Base-by-base conservation (phyloP, 2,888 invertebrate genomes). In the Drosophila affinis region DNA sequence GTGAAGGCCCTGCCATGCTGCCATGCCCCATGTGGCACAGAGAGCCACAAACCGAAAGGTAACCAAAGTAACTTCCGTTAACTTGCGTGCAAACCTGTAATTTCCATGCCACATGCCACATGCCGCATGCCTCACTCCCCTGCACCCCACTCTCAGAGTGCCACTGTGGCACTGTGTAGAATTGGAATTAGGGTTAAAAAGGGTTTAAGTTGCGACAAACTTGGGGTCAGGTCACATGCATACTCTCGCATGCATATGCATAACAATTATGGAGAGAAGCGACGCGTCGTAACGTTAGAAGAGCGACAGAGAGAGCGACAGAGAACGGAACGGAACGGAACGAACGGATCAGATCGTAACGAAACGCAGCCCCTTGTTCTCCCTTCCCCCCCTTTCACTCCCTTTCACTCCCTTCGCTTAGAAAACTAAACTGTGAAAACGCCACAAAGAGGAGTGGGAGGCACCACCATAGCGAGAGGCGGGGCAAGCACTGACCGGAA, bases 361-460 rank as follows among this genome's bases (percentile, higher is more conserved):
- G 39, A 39, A 67, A 62, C 53, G 62, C 52, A 58, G 56, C 49
- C 18, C 45, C 21, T 24, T 29, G 2, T 7, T 29, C 29, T 29
- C 29, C 29, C 29, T 29, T 9, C 27, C 27, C 7, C 27, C 6
- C 27, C 27, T 27, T 27, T 6, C 27, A 7, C 27, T 49, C 12
- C 29, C 21, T 29, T 1, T 1, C 34, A 3, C 34, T 34, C 5
- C 14, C 12, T 3, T 55, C 75, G 81, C 81, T 86, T 83, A 81
- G 47, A 74, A 63, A 83, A 87, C 87, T 84, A 83, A 83, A 87
- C 83, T 83, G 83, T 83, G 87, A 83, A 83, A 83, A 84, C 68
- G 87, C 79, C 83, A 61, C 27, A 46, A 62, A 77, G 61, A 46
- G 6, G 39, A 6, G 14, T 6, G 5, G 39, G 10, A 32, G 32